Evolutionary conservation across 2,113 vertebrate genomes (phyloP).

Genomic region (Scomber colias): DNA sequence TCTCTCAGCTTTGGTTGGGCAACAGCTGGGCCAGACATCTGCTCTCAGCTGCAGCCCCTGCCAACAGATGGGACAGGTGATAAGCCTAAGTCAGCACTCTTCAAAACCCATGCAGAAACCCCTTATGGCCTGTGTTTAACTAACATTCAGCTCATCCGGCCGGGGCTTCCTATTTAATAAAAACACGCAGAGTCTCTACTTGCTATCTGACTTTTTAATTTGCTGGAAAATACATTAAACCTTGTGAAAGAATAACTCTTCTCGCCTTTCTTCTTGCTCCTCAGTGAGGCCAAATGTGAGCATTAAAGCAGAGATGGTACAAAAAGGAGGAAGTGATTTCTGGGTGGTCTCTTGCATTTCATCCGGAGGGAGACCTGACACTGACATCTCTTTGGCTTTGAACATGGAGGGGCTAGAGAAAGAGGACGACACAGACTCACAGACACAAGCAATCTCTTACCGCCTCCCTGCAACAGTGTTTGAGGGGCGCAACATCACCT

Average conservation of each 20-base stretch:
- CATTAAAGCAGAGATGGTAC: conserved; percentile 67
- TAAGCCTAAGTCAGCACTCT: conserved; percentile 71
- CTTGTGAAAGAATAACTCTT: conserved; percentile 57
- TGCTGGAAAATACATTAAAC: conserved; percentile 65
- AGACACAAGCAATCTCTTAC: conserved; percentile 51
- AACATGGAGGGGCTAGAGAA: conserved; percentile 35
- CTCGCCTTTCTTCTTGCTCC: conserved; percentile 60
- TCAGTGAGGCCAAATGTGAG: conserved; percentile 77
- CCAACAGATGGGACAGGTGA: conserved; percentile 80
- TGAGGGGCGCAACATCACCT: conserved; percentile 72
- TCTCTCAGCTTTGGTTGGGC: conserved; percentile 52
- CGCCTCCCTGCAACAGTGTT: conserved; percentile 54
- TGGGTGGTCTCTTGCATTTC: conserved; percentile 80
- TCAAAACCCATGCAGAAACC: conserved; percentile 61
- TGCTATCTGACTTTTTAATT: conserved; percentile 72
- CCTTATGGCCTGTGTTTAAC: conserved; percentile 57
- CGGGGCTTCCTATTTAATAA: conserved; percentile 62
- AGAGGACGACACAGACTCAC: conserved; percentile 24
- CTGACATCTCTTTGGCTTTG: conserved; percentile 76
- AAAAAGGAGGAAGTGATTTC: conserved; percentile 62
- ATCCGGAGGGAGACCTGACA: conserved; percentile 77
- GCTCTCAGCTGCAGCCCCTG: conserved; percentile 70
- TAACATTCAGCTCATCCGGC: conserved; percentile 64
- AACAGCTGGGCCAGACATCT: conserved; percentile 78
- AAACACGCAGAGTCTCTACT: conserved; percentile 57